Percentiles rank a stretch among this genome's conserved stretches.
phyloP scores from a whole-genome alignment of 92 coral and sea anemone genomes.

The Diadumene lineata region DNA sequence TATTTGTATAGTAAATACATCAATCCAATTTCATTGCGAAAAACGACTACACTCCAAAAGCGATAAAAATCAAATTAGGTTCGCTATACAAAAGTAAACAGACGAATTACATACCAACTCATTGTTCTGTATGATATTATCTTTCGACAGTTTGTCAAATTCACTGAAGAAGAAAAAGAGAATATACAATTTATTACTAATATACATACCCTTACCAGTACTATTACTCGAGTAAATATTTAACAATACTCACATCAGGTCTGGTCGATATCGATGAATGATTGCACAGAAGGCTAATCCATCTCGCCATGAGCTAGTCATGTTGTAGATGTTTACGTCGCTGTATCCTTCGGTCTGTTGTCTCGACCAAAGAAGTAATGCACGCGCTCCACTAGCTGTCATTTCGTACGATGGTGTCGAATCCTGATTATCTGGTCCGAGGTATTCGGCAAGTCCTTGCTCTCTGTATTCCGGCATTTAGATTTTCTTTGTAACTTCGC shows the following conservation, averaged over 20 bases:
- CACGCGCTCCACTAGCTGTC: conserved; percentile 62
- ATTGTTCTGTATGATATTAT: conserved; percentile 75
- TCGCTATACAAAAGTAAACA: neutral
- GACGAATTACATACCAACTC: conserved; percentile 64
- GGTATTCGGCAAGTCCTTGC: neutral
- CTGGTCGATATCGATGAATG: conserved; percentile 84
- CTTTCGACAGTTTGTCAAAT: conserved; percentile 83
- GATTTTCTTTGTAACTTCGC: neutral
- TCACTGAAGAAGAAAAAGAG: conserved; percentile 60
- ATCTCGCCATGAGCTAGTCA: conserved; percentile 90
- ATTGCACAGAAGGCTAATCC: conserved; percentile 88
- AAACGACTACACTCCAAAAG: neutral
- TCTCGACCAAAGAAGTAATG: conserved; percentile 81
- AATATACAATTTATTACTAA: neutral
- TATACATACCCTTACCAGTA: no score
- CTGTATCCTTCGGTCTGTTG: conserved; percentile 82
- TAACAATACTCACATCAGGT: conserved; percentile 64
- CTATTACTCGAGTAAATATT: conserved; percentile 12
- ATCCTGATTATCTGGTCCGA: conserved; percentile 25
- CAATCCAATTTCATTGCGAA: neutral
- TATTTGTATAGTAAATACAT: no score
- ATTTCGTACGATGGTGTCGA: neutral
- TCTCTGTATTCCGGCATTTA: conserved; percentile 24
- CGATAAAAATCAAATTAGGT: neutral
- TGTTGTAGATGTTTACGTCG: conserved; percentile 70